Base-by-base conservation (phyloP, 2,888 invertebrate genomes). In the Galerucella nymphaeae region DNA sequence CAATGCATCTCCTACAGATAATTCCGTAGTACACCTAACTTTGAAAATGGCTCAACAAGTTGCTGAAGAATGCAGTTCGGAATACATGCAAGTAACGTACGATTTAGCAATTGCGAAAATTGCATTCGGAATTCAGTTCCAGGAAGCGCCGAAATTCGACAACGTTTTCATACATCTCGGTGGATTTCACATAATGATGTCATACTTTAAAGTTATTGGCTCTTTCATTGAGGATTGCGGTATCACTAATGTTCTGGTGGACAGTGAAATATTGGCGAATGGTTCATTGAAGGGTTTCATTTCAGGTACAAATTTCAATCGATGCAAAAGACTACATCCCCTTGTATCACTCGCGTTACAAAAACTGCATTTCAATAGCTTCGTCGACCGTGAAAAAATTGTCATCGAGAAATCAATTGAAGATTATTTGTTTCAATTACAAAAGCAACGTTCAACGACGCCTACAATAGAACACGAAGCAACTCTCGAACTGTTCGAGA, bases 1-100 rank as follows among this genome's bases (percentile, higher is more conserved):
- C 50, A 83, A 84, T 73, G 73, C 74, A 50, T 83, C 83, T 62
- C 81, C 83, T 9, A 83, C 82, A 41, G 77, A 80, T 71, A 65
- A 76, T 72, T 76, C 79, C 41, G 70, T 70, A 14, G 57, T 70
- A 2, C 14, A 48, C 6, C 64, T 63, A 13, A 55, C 70, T 6
- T 42, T 70, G 53, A 42, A 70, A 42, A 14, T 64, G 42, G 63
- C 64, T 20, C 14, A 55, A 48, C 2, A 62, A 41, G n/a, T 61
- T 30, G 69, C 53, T 38, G 50, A 69, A n/a, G 62, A 61, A 48
- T 69, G 38, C 48, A 38, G 18, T 14, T 42, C 63, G 18, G 63
- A 63, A 14, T 70, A 63, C 70, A 48, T 48, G 48, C 48, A 48
- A n/a, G n/a, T 48, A n/a, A n/a, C n/a, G n/a, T n/a, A n/a, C n/a